Evolutionary conservation across 2,797 vertebrate genomes (phyloP), one percentile per base, ranked within the genome.

Genomic region (Sebastes cheni): DNA sequence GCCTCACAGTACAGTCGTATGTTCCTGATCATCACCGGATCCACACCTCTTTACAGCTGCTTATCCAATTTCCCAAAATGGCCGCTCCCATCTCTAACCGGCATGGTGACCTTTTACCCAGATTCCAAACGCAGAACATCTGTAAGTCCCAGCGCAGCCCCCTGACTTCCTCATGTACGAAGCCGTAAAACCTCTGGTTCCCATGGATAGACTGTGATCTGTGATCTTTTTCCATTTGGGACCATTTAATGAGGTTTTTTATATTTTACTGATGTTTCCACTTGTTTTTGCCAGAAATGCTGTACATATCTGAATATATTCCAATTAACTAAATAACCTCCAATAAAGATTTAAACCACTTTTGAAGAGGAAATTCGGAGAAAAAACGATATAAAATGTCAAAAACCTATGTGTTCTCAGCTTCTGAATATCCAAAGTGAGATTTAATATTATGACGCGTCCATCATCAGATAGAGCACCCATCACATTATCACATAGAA

Each of bases 31-130:
- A 80, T 77, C 74, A 39, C 52, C 3, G 55, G 72, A 88, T 82
- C 75, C 67, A 79, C 75, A 82, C 80, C 81, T 79, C 68, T 0
- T 46, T 81, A 89, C 94, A 93, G 89, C 91, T 93, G 93, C 87
- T 92, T 56, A 74, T 87, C 86, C 81, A 61, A 83, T 91, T 88
- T 87, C 81, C 87, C 80, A 89, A 92, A 87, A 94, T 90, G 91
- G 83, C 82, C 59, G 42, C 84, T 87, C 83, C 87, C 89, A 80
- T 86, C 72, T 59, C 13, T 22, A 39, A 69, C 80, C 87, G 72
- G 87, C 82, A 79, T 46, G 59, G 20, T 68, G 86, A 96, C 92
- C 95, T 95, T 95, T 96, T 88, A 93, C 95, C 94, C 89, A 96
- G 84, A 95, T 96, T 94, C 93, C 84, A 78, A 88, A 93, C 82